Conservation (phyloP, 1,140 invertebrate species). For the Tetraneura akinire region DNA sequence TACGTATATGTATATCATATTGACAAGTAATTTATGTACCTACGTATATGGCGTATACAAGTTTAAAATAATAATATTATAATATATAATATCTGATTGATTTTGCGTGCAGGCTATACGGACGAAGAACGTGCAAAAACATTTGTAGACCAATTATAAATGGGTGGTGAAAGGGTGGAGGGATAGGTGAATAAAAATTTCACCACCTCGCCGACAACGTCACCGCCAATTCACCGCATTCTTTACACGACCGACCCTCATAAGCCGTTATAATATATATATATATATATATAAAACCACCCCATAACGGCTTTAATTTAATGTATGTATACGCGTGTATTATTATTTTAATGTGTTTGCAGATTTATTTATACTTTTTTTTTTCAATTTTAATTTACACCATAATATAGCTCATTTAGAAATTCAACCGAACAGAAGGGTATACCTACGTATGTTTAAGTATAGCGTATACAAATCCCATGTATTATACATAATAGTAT, state of each 20-base stretch:
- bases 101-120: neutral
- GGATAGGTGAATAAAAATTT: neutral
- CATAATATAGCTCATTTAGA: neutral
- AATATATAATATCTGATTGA: conserved; percentile 21
- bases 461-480: too few relatives aligned
- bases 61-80: conserved; percentile 18
- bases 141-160: conserved; percentile 30
- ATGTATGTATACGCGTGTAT: neutral
- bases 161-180: too few relatives aligned
- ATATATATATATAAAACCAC: too few relatives aligned
- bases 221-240: neutral
- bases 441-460: too few relatives aligned
- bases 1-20: too few relatives aligned
- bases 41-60: too few relatives aligned
- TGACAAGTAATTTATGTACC: too few relatives aligned
- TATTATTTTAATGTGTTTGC: neutral
- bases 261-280: conserved; percentile 3
- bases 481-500: too few relatives aligned
- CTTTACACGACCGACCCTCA: neutral
- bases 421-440: neutral
- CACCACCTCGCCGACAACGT: neutral
- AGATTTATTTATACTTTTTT: neutral
- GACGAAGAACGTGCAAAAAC: neutral
- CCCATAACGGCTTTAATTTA: neutral
- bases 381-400: neutral